Base-by-base conservation (phyloP, 2,113 vertebrate genomes). In the Hippocampus mohnikei region DNA sequence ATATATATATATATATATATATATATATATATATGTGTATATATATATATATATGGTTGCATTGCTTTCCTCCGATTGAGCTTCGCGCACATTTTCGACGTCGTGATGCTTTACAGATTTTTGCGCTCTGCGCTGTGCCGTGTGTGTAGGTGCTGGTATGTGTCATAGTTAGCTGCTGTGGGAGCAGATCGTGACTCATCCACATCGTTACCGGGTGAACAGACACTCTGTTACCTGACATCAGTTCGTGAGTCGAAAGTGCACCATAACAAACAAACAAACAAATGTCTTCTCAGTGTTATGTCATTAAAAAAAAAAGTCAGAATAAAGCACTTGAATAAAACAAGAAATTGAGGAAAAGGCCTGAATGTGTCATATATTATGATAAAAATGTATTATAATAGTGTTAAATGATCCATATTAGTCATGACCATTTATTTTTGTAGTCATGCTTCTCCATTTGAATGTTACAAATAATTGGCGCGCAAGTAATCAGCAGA, bases 161-260 rank as follows among this genome's bases (percentile, higher is more conserved):
- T 87, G 88, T 93, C 92, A 92, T 81, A 87, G 88, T 85, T 86
- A 78, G 84, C 81, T 85, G 87, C 84, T 88, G 78, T 76, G 86
- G 88, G 88, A 85, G 79, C 58, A 75, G 84, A 88, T 85, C 89
- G 86, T 92, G 92, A 93, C 89, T 93, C 90, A 93, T 91, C 84
- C 86, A 55, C 84, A 55, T 82, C 85, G 81, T 86, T 86, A 86
- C 85, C 25, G 70, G 63, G 80, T 73, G 80, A 88, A 85, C 76
- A 84, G 77, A 81, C 69, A 37, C 74, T 55, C 53, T 76, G 85
- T 81, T 88, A 85, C 86, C 84, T 88, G 70, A 83, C 85, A 84
- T 76, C 56, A 9, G 11, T 42, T 40, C 41, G 0, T 7, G 21
- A n/a, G n/a, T 42, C 27, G 10, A 64, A 13, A 13, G n/a, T 6